These are phyloP conservation scores for Linyphia triangularis DNA, from an alignment of 2,888 invertebrate genomes.

Conservation along the genomic window DNA sequence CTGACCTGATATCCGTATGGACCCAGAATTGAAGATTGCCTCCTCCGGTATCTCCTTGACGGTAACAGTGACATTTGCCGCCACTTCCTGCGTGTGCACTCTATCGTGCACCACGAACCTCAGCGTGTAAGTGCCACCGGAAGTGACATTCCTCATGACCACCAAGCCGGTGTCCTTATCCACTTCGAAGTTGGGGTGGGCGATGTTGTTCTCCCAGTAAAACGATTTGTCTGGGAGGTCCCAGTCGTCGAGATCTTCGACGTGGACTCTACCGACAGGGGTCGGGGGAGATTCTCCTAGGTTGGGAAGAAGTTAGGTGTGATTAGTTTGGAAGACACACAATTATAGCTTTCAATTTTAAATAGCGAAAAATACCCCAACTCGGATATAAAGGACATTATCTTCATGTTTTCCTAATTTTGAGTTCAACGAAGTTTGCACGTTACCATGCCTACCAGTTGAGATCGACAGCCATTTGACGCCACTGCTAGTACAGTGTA, in stretches of 20 bases:
- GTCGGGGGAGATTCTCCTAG: constrained; percentile 93
- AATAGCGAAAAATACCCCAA: too few species aligned
- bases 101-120: constrained; percentile 91
- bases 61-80: constrained; percentile 96
- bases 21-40: constrained; percentile 96
- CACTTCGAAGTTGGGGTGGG: constrained; percentile 90
- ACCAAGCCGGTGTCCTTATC: constrained; percentile 96
- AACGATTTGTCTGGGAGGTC: constrained; percentile 98
- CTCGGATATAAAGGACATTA: too few species aligned
- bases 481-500: too few species aligned
- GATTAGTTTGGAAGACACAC: too few species aligned
- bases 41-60: constrained; percentile 97
- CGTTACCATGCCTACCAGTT: too few species aligned
- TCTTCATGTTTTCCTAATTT: too few species aligned
- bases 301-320: too few species aligned
- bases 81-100: constrained; percentile 96
- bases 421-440: too few species aligned
- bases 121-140: constrained; percentile 85
- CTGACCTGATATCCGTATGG: constrained; percentile 86
- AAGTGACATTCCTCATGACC: constrained; percentile 94
- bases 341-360: too few species aligned
- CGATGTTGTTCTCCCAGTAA: constrained; percentile 92
- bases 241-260: constrained; percentile 99
- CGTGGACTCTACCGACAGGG: constrained; percentile 96
- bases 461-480: too few species aligned